phyloP scores from a whole-genome alignment of 2,797 vertebrate species.

The Melanotaenia boesemani region DNA sequence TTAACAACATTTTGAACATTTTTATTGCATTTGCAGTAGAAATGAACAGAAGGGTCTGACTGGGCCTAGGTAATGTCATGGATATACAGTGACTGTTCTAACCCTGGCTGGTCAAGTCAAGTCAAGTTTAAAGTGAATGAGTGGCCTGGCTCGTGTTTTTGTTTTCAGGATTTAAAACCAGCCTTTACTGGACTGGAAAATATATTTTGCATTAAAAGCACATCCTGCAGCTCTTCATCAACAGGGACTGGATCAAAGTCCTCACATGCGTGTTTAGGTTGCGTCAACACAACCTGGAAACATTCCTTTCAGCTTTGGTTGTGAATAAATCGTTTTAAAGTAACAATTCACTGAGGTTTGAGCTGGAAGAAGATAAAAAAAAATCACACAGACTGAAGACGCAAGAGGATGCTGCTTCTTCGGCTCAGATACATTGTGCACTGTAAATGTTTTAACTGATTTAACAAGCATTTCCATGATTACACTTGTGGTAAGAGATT shows the following conservation, averaged over 20 bases:
- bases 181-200: constrained; percentile 45
- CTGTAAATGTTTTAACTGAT: background rate
- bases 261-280: constrained; percentile 4
- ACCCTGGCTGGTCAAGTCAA: constrained; percentile 17
- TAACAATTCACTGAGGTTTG: constrained; percentile 8
- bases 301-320: constrained; percentile 3
- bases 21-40: constrained; percentile 14
- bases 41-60: constrained; percentile 17
- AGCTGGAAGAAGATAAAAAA: background rate
- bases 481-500: background rate
- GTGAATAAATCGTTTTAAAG: constrained; percentile 23
- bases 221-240: constrained; percentile 36
- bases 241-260: constrained; percentile 52
- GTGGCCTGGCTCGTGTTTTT: constrained; percentile 55
- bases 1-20: constrained; percentile 20
- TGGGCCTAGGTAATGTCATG: constrained; percentile 50
- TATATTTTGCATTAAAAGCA: constrained; percentile 55
- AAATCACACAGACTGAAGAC: constrained; percentile 11
- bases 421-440: background rate
- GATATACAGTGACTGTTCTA: constrained; percentile 29
- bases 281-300: constrained; percentile 37
- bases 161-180: constrained; percentile 52
- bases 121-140: constrained; percentile 53
- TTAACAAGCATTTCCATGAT: background rate
- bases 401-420: background rate